Percentiles rank a stretch among this genome's conserved stretches.
phyloP scores from a whole-genome alignment of 2,797 vertebrate species.

The Notamacropus eugenii region DNA sequence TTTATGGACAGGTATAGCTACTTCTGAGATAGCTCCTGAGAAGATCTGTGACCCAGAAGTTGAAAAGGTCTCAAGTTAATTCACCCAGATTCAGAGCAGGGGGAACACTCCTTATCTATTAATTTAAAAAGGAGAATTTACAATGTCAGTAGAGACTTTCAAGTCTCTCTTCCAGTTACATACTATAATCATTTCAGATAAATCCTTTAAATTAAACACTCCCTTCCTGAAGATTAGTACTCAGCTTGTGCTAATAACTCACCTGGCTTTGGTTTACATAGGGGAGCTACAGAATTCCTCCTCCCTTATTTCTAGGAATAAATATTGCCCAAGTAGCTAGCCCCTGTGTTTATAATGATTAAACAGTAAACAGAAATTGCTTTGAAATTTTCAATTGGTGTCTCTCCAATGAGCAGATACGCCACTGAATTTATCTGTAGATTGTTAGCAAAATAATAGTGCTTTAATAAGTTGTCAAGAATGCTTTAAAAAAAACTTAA shows the following conservation, averaged over 20 bases:
- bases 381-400: conserved; percentile 1
- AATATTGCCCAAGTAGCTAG: not conserved
- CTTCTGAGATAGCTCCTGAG: not conserved
- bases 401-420: not conserved
- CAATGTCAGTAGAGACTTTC: not conserved
- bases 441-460: conserved; percentile 13
- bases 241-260: conserved; percentile 14
- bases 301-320: conserved; percentile 23
- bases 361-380: not conserved
- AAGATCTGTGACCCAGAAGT: not conserved
- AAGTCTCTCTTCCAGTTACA: not conserved
- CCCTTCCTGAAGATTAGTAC: conserved; percentile 32
- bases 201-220: conserved; percentile 22
- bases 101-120: conserved; percentile 9
- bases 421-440: conserved; percentile 18
- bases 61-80: conserved; percentile 1
- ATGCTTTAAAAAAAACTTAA: not conserved
- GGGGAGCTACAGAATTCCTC: not conserved
- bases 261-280: not conserved
- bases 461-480: conserved; percentile 15
- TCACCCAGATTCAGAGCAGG: conserved; percentile 2
- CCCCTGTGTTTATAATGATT: not conserved
- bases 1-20: not conserved
- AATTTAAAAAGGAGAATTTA: conserved; percentile 17
- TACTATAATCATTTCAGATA: not conserved